These are phyloP conservation scores for Aplochiton taeniatus DNA, from an alignment of 2,797 vertebrate genomes.

Conservation along the genomic window DNA sequence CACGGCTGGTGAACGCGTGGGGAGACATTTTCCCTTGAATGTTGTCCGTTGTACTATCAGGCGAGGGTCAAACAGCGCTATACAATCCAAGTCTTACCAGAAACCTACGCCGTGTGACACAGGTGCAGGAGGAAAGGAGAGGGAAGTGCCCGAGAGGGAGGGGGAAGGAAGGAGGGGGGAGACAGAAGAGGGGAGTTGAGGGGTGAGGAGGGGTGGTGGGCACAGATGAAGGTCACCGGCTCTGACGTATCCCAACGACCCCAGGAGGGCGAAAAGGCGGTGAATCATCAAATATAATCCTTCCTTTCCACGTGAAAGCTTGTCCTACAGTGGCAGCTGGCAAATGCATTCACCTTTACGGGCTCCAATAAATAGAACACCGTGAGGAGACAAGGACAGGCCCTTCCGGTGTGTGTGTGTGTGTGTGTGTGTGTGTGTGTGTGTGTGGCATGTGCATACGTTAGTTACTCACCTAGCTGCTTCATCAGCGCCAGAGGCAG, in stretches of 20 bases:
- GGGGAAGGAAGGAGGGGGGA: slow-evolving; percentile 15
- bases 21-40: neutral
- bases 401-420: neutral
- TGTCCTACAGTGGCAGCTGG: no score
- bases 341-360: no score
- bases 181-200: slow-evolving; percentile 40
- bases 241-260: neutral
- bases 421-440: neutral
- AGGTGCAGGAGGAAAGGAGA: slow-evolving; percentile 37
- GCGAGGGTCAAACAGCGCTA: neutral
- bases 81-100: slow-evolving; percentile 7
- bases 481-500: slow-evolving; percentile 97
- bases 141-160: neutral
- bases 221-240: neutral
- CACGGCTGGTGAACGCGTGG: neutral
- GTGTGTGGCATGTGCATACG: neutral
- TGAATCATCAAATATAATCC: no score
- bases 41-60: slow-evolving; percentile 10
- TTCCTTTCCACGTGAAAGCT: no score
- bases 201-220: neutral
- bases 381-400: neutral
- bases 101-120: neutral
- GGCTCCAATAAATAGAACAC: no score
- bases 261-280: no score
- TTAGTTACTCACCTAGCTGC: slow-evolving; percentile 87